phyloP scores from a whole-genome alignment of 2,113 vertebrate species.

The chimpanzee (Pan troglodytes) region NHGRI_mPanTro3-v2.1_pri NC_072416.2:57044001-57044500 shows the following conservation, averaged over 20 bases:
- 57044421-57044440: neutral
- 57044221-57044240: neutral
- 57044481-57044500: neutral
- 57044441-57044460: neutral
- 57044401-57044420: neutral
- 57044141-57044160: no score
- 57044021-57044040: no score
- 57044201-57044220: neutral
- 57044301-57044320: neutral
- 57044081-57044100: no score
- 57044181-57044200: neutral
- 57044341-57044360: neutral
- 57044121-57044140: no score
- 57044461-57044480: neutral
- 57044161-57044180: no score
- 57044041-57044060: no score
- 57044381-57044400: neutral
- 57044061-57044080: no score
- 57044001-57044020: no score
- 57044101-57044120: no score
- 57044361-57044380: neutral
- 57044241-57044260: neutral
- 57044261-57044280: neutral
- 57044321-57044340: neutral
- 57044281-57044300: neutral